Percentiles rank a stretch among this genome's conserved stretches.
phyloP scores from a whole-genome alignment of 37 sponge, comb jelly and placozoan genomes.

The Bolinopsis microptera region DNA sequence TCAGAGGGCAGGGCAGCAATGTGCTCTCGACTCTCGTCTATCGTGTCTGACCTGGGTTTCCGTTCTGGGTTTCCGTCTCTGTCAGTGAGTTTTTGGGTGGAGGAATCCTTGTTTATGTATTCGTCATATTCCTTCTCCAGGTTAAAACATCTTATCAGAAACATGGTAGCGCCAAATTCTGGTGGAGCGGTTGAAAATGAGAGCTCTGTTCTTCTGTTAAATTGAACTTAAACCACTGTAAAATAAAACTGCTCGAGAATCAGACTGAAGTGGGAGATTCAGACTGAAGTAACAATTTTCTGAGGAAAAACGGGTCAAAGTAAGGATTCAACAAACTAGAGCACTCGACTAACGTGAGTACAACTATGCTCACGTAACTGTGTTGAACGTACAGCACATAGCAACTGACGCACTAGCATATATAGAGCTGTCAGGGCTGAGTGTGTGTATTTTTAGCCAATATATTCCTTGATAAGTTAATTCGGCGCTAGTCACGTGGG shows the following conservation, averaged over 20 bases:
- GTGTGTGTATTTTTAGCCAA: slow-evolving; percentile 44
- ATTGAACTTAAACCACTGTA: background rate
- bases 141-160: slow-evolving; percentile 7
- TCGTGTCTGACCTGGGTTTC: slow-evolving; percentile 29
- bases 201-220: too few species aligned
- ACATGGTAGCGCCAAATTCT: background rate
- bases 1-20: background rate
- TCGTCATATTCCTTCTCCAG: slow-evolving; percentile 34
- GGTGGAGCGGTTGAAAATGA: background rate
- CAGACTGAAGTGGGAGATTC: background rate
- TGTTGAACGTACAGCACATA: background rate
- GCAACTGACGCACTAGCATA: background rate
- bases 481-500: background rate
- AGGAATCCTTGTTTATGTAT: background rate
- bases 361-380: background rate
- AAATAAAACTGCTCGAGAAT: background rate
- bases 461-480: background rate
- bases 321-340: background rate
- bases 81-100: background rate
- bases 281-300: too few species aligned
- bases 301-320: too few species aligned
- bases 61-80: background rate
- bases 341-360: background rate
- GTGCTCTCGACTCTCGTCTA: slow-evolving; percentile 27
- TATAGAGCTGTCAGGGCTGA: background rate